These are phyloP conservation scores for Decapterus maruadsi DNA, from an alignment of 2,797 vertebrate genomes.

Conservation along the genomic window DNA sequence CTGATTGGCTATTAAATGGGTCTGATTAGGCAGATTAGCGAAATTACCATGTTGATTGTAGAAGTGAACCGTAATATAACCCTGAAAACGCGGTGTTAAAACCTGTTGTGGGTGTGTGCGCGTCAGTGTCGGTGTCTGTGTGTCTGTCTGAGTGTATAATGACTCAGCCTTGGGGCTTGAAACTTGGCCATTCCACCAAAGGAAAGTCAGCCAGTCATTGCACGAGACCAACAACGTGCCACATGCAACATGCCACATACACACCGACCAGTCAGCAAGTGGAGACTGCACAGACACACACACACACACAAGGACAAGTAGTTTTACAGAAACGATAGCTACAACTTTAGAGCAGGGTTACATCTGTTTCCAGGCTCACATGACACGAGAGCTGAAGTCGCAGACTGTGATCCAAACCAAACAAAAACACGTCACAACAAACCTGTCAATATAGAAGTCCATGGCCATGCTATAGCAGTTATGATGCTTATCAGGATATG, in stretches of 20 bases:
- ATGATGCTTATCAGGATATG: too few relatives aligned
- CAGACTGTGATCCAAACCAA: background rate
- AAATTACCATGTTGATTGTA: background rate
- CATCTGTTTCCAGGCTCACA: background rate
- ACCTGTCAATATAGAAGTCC: background rate
- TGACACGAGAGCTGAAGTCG: background rate
- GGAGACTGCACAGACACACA: conserved; percentile 8
- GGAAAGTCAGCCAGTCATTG: conserved; percentile 46
- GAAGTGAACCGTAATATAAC: background rate
- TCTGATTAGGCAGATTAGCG: too few relatives aligned
- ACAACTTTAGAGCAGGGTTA: conserved; percentile 8
- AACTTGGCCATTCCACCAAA: conserved; percentile 48
- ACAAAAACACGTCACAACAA: background rate
- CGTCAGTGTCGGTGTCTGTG: conserved; percentile 30
- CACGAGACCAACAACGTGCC: conserved; percentile 58
- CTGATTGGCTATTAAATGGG: too few relatives aligned
- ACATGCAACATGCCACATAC: conserved; percentile 53
- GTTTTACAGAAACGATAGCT: background rate
- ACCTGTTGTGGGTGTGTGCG: conserved; percentile 10
- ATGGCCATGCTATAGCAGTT: background rate
- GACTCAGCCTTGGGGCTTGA: conserved; percentile 53
- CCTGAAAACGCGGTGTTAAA: background rate
- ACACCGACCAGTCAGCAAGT: conserved; percentile 6
- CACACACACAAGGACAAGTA: background rate
- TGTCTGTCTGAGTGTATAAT: conserved; percentile 28